phyloP scores from a whole-genome alignment of 2,888 invertebrate species.

The Chaetogeoica ovagalla region DNA sequence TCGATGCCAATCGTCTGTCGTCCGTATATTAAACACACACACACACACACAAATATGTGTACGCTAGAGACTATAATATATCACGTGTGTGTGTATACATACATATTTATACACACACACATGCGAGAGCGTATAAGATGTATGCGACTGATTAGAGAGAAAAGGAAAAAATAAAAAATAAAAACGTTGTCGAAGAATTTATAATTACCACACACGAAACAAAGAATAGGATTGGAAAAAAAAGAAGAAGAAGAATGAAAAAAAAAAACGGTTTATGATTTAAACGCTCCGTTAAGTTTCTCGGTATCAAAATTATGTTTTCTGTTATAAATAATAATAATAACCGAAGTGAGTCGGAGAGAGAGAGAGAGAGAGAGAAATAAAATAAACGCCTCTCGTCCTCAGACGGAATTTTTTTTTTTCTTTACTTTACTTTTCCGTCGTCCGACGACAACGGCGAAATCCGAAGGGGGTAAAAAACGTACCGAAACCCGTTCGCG shows the following conservation, averaged over 20 bases:
- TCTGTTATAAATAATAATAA: background rate
- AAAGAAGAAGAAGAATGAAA: background rate
- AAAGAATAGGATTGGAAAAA: slow-evolving; percentile 24
- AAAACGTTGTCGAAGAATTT: slow-evolving; percentile 43
- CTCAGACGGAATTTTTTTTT: slow-evolving; percentile 21
- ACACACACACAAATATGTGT: background rate
- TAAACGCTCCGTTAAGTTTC: slow-evolving; percentile 8
- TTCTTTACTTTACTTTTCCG: background rate
- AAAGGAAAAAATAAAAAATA: no score
- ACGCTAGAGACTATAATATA: background rate
- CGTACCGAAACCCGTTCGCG: slow-evolving; percentile 36
- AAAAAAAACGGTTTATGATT: slow-evolving; percentile 17
- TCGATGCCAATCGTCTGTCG: slow-evolving; percentile 37
- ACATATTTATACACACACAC: background rate
- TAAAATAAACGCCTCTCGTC: background rate
- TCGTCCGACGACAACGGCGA: background rate
- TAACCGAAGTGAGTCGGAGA: background rate
- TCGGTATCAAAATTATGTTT: slow-evolving; percentile 46
- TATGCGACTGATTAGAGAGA: slow-evolving; percentile 47
- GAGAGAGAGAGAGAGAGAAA: background rate
- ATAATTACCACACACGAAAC: slow-evolving; percentile 53
- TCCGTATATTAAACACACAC: background rate
- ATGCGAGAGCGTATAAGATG: slow-evolving; percentile 27
- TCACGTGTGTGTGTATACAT: background rate
- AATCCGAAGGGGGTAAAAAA: no score